phyloP scores from a whole-genome alignment of 2,113 vertebrate species.

The Ovis aries region ARS-UI_Ramb_v3.0 NC_056061.1:19401001-19401500 shows the following conservation, averaged over 20 bases:
- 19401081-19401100: not conserved
- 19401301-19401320: not conserved
- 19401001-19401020: constrained; percentile 39
- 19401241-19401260: not conserved
- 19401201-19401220: not conserved
- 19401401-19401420: too few species aligned
- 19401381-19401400: too few species aligned
- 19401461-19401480: too few species aligned
- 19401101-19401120: not conserved
- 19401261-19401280: not conserved
- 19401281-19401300: not conserved
- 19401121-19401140: not conserved
- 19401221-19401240: not conserved
- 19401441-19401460: too few species aligned
- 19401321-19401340: too few species aligned
- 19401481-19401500: too few species aligned
- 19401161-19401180: not conserved
- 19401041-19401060: not conserved
- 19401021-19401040: not conserved
- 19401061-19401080: constrained; percentile 28
- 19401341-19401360: too few species aligned
- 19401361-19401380: too few species aligned
- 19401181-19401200: not conserved
- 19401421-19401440: too few species aligned
- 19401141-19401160: not conserved